Base-by-base conservation (phyloP, 2,113 vertebrate species). In the Protobothrops flavoviridis region DNA sequence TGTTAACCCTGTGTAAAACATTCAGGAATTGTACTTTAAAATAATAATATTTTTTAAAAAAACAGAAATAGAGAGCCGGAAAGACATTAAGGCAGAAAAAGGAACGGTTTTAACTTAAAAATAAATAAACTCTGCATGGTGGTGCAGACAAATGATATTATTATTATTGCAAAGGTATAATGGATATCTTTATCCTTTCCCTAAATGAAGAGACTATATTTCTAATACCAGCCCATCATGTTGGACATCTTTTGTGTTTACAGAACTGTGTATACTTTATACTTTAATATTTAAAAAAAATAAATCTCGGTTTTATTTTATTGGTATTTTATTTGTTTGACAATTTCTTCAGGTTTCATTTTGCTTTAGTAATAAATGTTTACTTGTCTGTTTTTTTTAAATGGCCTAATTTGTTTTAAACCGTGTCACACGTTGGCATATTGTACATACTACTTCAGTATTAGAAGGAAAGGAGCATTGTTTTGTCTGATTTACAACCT, bases 361-460 rank as follows among this genome's bases (percentile, higher is more conserved):
- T 81, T 53, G 61, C 48, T 85, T 91, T 43, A 26, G 56, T 97
- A 97, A 97, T 96, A 97, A 97, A 98, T 95, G 97, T 97, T 97
- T 96, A 95, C 97, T 96, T 95, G 97, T 97, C 87, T 50, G 97
- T 97, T 97, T 94, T 81, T 97, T 97, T 94, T 81, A 3, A 43
- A 81, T 81, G 33, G 74, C 81, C 13, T 43, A 88, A 94, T 97
- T 94, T 96, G 95, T 97, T 96, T 97, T 97, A 95, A 95, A 95
- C 95, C 94, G 96, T 97, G 95, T 94, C 95, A 89, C 95, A 95
- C 97, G 53, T 97, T 97, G 97, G 97, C 98, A 96, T 95, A 91
- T 95, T 97, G 97, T 97, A 98, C 94, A 98, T 98, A 98, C 97
- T 96, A 97, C 96, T 97, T 97, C 97, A 98, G 97, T 98, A 97